These are phyloP conservation scores for Tragulus kanchil DNA, from an alignment of 2,113 vertebrate genomes.

Conservation along the genomic window DNA sequence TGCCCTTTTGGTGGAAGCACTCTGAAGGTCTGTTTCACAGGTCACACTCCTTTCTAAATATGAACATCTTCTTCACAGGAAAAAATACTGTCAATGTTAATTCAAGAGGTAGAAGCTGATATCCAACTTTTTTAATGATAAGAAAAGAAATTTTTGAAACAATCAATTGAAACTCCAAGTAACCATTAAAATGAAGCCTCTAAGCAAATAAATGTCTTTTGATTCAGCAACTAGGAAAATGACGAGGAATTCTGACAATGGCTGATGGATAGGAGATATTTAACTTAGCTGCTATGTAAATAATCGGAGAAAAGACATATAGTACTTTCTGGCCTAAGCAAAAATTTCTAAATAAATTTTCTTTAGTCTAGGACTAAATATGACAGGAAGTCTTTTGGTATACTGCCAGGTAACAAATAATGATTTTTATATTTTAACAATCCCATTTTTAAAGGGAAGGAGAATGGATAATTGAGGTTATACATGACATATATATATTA, in stretches of 20 bases:
- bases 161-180: background rate
- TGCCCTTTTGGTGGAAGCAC: background rate
- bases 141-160: background rate
- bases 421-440: background rate
- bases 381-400: background rate
- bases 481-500: background rate
- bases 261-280: background rate
- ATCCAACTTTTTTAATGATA: background rate
- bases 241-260: background rate
- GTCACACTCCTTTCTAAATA: background rate
- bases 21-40: background rate
- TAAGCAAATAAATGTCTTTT: background rate
- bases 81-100: no score
- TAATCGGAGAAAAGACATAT: background rate
- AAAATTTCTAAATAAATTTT: background rate
- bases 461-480: background rate
- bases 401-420: background rate
- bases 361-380: background rate
- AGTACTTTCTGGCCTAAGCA: background rate
- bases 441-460: background rate
- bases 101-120: background rate
- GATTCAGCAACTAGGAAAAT: background rate
- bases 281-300: background rate
- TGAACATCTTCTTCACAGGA: no score
- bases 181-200: background rate